phyloP scores from a whole-genome alignment of 2,113 vertebrate genomes.

The Stegastes partitus region DNA sequence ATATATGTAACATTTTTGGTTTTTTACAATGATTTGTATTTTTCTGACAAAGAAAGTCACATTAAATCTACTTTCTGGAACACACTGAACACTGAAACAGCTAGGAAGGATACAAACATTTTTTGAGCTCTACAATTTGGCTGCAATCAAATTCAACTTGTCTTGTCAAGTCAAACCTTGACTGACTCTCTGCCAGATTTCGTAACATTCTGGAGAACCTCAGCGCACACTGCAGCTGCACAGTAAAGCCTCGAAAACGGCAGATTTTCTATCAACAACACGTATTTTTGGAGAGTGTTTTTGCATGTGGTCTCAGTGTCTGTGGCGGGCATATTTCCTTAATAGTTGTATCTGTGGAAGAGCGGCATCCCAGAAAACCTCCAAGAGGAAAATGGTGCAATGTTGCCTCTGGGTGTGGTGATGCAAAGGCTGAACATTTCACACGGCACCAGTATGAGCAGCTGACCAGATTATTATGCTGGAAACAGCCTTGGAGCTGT shows the following conservation, averaged over 20 bases:
- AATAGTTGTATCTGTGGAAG: neutral
- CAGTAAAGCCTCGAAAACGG: neutral
- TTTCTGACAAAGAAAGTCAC: no score
- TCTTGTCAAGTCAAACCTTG: neutral
- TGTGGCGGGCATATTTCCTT: constrained; percentile 5
- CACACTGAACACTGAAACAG: no score
- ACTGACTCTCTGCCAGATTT: neutral
- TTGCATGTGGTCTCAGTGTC: neutral
- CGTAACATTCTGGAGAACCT: neutral
- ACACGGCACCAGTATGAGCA: constrained; percentile 22
- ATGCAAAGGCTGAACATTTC: constrained; percentile 16
- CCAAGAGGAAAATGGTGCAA: neutral
- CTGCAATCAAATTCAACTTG: neutral
- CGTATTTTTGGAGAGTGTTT: constrained; percentile 4
- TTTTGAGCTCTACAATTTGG: neutral
- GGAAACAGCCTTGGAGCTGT: neutral
- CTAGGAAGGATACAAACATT: no score
- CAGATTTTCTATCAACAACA: neutral
- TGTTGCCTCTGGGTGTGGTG: constrained; percentile 49
- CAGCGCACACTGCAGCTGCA: constrained; percentile 2
- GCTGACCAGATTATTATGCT: neutral
- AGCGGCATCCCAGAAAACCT: neutral
- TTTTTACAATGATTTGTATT: no score
- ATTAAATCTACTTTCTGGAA: neutral
- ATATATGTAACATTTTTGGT: no score